These are phyloP conservation scores for Holacanthus passer DNA, from an alignment of 2,113 vertebrate genomes.

Conservation along the genomic window DNA sequence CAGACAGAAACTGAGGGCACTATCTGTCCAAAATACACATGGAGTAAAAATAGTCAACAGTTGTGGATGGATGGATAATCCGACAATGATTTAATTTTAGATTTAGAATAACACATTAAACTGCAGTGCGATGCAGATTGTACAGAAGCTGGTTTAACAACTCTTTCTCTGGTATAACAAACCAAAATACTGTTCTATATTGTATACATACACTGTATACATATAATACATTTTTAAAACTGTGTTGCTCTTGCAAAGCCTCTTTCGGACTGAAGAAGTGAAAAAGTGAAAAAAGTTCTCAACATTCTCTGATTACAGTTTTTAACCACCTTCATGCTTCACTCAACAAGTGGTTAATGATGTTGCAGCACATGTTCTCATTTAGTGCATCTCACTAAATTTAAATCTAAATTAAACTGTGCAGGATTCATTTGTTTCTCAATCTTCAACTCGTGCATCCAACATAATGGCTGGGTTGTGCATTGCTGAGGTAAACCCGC, in stretches of 20 bases:
- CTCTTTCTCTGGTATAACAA: not conserved
- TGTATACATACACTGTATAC: not conserved
- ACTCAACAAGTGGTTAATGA: not conserved
- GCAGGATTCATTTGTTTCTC: not conserved
- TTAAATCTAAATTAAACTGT: not conserved
- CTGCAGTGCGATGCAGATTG: not conserved
- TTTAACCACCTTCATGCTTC: not conserved
- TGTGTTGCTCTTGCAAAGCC: not conserved
- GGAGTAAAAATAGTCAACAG: constrained; percentile 29
- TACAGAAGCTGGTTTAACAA: not conserved
- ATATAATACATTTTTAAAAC: too few relatives aligned
- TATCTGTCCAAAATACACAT: constrained; percentile 41
- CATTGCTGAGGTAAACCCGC: not conserved
- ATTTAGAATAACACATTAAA: constrained; percentile 29
- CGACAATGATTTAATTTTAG: constrained; percentile 37
- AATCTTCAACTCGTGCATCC: not conserved
- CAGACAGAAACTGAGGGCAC: constrained; percentile 13
- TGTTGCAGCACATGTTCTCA: not conserved
- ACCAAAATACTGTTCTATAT: not conserved
- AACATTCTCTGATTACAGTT: not conserved
- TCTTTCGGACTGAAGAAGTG: not conserved
- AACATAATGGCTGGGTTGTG: not conserved
- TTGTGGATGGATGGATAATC: constrained; percentile 15
- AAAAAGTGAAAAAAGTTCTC: not conserved
- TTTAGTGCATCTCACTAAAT: not conserved